Evolutionary conservation across 2,797 vertebrate genomes (phyloP).

Genomic region (Gymnothorax javanicus): DNA sequence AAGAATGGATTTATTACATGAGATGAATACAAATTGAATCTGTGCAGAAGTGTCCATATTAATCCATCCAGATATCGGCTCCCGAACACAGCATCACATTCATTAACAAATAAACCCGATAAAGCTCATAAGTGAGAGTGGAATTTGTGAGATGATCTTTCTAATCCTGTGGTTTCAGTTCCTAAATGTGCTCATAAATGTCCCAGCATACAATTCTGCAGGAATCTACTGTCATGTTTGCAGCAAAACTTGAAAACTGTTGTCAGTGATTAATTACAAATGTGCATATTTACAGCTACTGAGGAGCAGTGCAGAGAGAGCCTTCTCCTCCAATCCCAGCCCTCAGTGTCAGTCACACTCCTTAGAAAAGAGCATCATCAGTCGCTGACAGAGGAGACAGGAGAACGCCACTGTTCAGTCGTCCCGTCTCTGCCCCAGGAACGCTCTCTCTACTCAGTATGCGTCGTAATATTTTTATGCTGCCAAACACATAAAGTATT

Average conservation of each 20-base stretch:
- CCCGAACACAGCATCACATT: not conserved
- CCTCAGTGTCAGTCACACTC: not conserved
- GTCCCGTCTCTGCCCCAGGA: not conserved
- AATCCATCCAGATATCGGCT: not conserved
- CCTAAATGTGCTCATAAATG: not conserved
- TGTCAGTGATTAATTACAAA: not conserved
- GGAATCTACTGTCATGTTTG: not conserved
- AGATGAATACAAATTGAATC: conserved; percentile 9
- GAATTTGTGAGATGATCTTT: not conserved
- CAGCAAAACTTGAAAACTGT: not conserved
- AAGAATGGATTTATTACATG: not conserved
- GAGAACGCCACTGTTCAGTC: not conserved
- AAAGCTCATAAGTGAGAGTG: not conserved
- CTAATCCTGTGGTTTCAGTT: not conserved
- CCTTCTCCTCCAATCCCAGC: not conserved
- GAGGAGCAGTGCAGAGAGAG: not conserved
- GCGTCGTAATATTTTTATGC: not conserved
- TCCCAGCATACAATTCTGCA: not conserved
- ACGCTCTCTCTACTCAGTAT: not conserved
- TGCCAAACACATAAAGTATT: not conserved
- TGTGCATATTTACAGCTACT: not conserved
- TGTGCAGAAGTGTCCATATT: not conserved
- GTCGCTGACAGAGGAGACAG: not conserved
- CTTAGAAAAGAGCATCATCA: not conserved
- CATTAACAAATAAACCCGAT: not conserved